Percentiles rank a stretch among this genome's conserved stretches.
phyloP scores from a whole-genome alignment of 2,888 invertebrate genomes.

The Aleiodes testaceus region DNA sequence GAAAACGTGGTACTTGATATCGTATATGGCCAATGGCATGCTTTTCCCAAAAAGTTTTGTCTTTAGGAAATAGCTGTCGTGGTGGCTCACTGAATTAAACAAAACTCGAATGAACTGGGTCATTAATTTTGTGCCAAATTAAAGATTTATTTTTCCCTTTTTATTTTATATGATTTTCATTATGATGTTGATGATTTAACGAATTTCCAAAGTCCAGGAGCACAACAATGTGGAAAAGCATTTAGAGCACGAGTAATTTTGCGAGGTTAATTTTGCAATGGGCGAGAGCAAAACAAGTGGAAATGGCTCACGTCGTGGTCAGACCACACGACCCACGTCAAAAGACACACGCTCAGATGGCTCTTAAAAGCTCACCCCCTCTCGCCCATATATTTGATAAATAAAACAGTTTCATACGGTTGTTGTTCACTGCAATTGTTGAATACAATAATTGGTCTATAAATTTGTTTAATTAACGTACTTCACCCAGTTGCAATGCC shows the following conservation, averaged over 20 bases:
- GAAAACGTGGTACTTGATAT: slow-evolving; percentile 30
- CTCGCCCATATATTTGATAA: slow-evolving; percentile 9
- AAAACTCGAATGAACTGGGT: slow-evolving; percentile 29
- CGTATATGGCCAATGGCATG: slow-evolving; percentile 27
- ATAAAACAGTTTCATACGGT: slow-evolving; percentile 15
- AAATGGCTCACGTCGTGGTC: slow-evolving; percentile 31
- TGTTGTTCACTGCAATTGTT: slow-evolving; percentile 4
- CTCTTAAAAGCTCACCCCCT: slow-evolving; percentile 35
- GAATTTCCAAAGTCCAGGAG: not conserved
- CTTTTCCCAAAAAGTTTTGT: slow-evolving; percentile 37
- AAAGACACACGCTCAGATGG: slow-evolving; percentile 36
- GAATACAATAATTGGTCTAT: slow-evolving; percentile 28
- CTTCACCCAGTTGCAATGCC: slow-evolving; percentile 30
- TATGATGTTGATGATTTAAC: not conserved
- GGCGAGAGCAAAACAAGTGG: slow-evolving; percentile 11
- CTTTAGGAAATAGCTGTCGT: slow-evolving; percentile 33
- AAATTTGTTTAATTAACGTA: slow-evolving; percentile 36
- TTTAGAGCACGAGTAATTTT: slow-evolving; percentile 20
- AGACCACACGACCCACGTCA: slow-evolving; percentile 30
- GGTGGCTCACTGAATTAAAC: slow-evolving; percentile 20
- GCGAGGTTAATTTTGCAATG: slow-evolving; percentile 23
- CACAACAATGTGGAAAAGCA: not conserved
- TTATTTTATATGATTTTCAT: not conserved
- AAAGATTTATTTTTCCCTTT: not conserved
- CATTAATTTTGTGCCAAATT: not conserved